Conservation (phyloP, 2,113 vertebrate species). For the Microcebus griseorufus region DNA sequence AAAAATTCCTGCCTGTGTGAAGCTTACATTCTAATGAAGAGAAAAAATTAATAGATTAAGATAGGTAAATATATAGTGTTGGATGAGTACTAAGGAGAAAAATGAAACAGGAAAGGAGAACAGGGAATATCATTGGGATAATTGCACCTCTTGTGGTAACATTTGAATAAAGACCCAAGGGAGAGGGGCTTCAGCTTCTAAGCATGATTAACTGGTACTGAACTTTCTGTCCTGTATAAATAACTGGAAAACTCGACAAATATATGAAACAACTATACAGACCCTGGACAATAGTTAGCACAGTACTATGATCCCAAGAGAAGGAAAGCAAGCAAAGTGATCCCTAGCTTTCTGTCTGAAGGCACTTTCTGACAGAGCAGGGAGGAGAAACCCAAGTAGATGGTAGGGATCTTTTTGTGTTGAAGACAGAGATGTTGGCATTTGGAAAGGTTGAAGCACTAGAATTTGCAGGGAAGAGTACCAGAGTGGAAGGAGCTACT, state of each 20-base stretch:
- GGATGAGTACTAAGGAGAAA: conserved; percentile 4
- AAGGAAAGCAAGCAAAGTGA: conserved; percentile 12
- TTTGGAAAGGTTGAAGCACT: neutral
- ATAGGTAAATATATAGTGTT: neutral
- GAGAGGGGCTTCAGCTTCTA: conserved; percentile 24
- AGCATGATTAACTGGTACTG: neutral
- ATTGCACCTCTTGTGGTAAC: neutral
- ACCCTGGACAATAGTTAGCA: neutral
- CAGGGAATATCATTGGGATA: neutral
- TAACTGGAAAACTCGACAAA: neutral
- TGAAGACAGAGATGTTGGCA: neutral
- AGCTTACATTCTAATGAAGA: conserved; percentile 8
- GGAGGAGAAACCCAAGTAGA: neutral
- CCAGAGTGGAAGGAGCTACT: neutral
- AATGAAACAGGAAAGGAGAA: neutral
- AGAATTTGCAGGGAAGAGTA: neutral
- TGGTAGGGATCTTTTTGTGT: neutral
- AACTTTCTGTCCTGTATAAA: neutral
- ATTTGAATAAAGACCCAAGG: neutral
- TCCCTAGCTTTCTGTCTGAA: neutral
- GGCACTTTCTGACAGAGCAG: neutral
- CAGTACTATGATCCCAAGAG: neutral
- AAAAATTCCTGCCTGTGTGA: neutral
- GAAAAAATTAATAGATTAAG: neutral
- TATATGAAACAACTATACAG: neutral